Evolutionary conservation across 2,888 invertebrate species (phyloP), one percentile per base, ranked within the genome.

Genomic region (Deilephila elpenor): DNA sequence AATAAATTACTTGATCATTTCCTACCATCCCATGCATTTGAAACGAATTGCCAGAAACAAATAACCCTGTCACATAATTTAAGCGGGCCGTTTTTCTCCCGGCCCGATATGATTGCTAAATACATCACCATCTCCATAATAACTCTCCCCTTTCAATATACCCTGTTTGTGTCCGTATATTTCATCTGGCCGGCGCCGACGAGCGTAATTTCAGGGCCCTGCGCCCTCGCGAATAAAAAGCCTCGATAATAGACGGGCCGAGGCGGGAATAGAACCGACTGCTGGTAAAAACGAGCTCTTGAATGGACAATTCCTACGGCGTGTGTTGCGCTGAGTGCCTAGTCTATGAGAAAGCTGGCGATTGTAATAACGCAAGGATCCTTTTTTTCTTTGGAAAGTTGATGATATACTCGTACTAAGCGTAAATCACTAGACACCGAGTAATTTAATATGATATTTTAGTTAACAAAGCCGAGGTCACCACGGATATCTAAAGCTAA

Each of bases 111-210:
- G 44, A 51, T 67, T 14, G 25, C 67, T 67, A 67, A 67, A 67
- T 67, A 67, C 67, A 67, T 67, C 67, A 67, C 67, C 44, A 67
- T 67, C 67, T 67, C 44, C 67, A 51, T 67, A 67, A 67, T 64
- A 64, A 34, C 34, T n/a, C 17, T 17, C 14, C 67, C 67, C 67
- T 51, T 51, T 67, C 67, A 67, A 67, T 67, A 67, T 67, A 25
- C 17, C 25, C 44, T 51, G 44, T 67, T 64, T 44, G 20, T 25
- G 62, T 8, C n/a, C 37, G 20, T 67, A 67, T 67, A 67, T 67
- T 67, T 67, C 67, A 51, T 34, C 34, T 34, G 34, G n/a, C 56
- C 56, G 56, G n/a, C n/a, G 56, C 56, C 56, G n/a, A n/a, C 56
- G 56, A 32, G 14, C 37, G 64, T 44, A 44, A 51, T 67, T 67